Evolutionary conservation across 2,888 invertebrate species (phyloP).

Genomic region (Pseudoips prasinana): DNA sequence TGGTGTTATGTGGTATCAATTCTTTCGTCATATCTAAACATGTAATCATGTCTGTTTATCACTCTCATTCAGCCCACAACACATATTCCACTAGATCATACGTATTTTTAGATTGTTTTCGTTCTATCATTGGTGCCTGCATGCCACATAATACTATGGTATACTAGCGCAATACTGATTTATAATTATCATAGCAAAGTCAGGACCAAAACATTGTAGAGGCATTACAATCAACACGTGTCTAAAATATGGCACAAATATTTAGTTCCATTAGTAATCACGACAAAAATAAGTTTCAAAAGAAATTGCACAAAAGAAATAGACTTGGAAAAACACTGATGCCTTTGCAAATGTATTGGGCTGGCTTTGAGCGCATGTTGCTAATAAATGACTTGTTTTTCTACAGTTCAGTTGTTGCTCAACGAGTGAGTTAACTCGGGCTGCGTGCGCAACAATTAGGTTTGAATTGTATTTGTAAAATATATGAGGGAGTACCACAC

Average conservation of each 20-base stretch:
- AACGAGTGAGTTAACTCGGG: slow-evolving; percentile 80
- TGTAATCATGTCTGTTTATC: slow-evolving; percentile 29
- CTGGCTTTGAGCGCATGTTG: slow-evolving; percentile 78
- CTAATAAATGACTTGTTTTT: slow-evolving; percentile 82
- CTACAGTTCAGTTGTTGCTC: slow-evolving; percentile 81
- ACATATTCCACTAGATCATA: slow-evolving; percentile 29
- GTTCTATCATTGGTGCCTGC: slow-evolving; percentile 49
- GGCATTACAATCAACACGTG: slow-evolving; percentile 41
- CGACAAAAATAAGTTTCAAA: slow-evolving; percentile 2
- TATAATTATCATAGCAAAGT: slow-evolving; percentile 68
- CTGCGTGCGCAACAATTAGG: slow-evolving; percentile 80
- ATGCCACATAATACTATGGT: slow-evolving; percentile 80
- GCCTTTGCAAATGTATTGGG: slow-evolving; percentile 68
- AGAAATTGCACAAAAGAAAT: slow-evolving; percentile 7
- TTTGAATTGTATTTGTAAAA: slow-evolving; percentile 80
- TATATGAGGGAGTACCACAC: slow-evolving; percentile 76
- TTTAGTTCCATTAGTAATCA: not conserved
- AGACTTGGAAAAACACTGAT: slow-evolving; percentile 24
- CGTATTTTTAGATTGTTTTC: slow-evolving; percentile 29
- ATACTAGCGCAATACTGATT: slow-evolving; percentile 61
- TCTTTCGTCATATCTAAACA: slow-evolving; percentile 35
- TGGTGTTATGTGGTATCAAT: slow-evolving; percentile 78
- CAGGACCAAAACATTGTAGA: slow-evolving; percentile 67
- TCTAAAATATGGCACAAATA: not conserved
- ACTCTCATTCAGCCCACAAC: slow-evolving; percentile 26